Evolutionary conservation across 2,797 vertebrate genomes (phyloP).

Genomic region (Sciaenops ocellatus): DNA sequence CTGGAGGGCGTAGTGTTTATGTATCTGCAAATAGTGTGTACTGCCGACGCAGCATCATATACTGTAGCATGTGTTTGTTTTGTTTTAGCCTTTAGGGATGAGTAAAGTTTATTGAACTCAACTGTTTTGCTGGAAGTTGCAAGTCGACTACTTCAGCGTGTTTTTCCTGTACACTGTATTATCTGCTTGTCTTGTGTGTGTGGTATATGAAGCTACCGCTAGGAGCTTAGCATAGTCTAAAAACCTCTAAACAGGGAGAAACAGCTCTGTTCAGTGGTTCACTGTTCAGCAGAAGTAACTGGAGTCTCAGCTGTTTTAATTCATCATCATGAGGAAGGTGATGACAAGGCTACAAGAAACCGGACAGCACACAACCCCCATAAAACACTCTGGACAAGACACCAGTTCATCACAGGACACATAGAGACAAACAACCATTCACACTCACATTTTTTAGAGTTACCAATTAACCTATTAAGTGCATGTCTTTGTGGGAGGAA

Average conservation of each 20-base stretch:
- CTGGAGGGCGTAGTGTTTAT: constrained; percentile 42
- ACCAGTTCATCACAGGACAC: no score
- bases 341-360: neutral
- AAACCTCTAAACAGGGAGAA: neutral
- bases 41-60: constrained; percentile 31
- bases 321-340: no score
- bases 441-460: no score
- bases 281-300: neutral
- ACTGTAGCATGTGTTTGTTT: constrained; percentile 28
- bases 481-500: no score
- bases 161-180: neutral
- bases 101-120: constrained; percentile 53
- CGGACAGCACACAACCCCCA: neutral
- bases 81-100: constrained; percentile 26
- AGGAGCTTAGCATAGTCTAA: neutral
- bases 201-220: neutral
- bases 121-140: constrained; percentile 18
- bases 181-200: neutral
- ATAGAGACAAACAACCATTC: no score
- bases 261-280: neutral
- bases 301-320: neutral
- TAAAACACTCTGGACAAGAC: neutral
- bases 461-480: no score
- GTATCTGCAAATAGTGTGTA: constrained; percentile 27
- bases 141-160: neutral